A percentile compares a stretch with the other conserved stretches of the same genome.
Conservation (phyloP, 2,888 invertebrate genomes). For the Tinea pellionella region DNA sequence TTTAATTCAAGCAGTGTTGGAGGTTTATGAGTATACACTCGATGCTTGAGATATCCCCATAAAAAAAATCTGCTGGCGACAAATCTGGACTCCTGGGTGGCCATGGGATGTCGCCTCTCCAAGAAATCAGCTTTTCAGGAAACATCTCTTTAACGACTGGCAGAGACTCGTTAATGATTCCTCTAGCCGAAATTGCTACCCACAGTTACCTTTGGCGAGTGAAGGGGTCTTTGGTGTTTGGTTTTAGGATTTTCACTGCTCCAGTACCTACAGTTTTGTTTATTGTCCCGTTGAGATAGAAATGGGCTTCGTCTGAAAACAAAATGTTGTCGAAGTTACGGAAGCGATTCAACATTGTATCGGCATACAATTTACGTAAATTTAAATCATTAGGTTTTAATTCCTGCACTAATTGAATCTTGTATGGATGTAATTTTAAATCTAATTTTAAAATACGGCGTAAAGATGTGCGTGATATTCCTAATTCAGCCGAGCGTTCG, state of each 20-base stretch:
- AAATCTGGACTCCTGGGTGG: too few species aligned
- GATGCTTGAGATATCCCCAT: too few species aligned
- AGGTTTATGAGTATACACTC: too few species aligned
- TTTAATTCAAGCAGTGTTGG: too few species aligned
- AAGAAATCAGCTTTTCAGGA: too few species aligned
- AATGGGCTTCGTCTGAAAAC: slow-evolving; percentile 20
- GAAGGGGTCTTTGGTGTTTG: slow-evolving; percentile 19
- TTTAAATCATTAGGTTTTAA: slow-evolving; percentile 18
- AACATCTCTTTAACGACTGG: too few species aligned
- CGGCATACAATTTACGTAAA: slow-evolving; percentile 12
- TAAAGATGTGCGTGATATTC: slow-evolving; percentile 18
- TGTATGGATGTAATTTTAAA: slow-evolving; percentile 18
- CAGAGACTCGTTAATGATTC: too few species aligned
- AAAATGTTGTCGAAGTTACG: slow-evolving; percentile 19
- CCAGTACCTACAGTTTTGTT: slow-evolving; percentile 18
- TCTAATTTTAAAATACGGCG: slow-evolving; percentile 20
- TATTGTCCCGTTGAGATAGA: slow-evolving; percentile 18
- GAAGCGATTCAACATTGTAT: slow-evolving; percentile 19
- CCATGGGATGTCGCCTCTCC: too few species aligned
- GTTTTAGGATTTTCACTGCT: slow-evolving; percentile 18
- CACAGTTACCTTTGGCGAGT: slow-evolving; percentile 17
- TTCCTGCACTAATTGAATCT: slow-evolving; percentile 19
- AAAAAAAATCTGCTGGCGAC: too few species aligned
- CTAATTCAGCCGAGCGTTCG: slow-evolving; percentile 19
- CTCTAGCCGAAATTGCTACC: not conserved